phyloP scores from a whole-genome alignment of 2,113 vertebrate species.

The Saccopteryx bilineata region DNA sequence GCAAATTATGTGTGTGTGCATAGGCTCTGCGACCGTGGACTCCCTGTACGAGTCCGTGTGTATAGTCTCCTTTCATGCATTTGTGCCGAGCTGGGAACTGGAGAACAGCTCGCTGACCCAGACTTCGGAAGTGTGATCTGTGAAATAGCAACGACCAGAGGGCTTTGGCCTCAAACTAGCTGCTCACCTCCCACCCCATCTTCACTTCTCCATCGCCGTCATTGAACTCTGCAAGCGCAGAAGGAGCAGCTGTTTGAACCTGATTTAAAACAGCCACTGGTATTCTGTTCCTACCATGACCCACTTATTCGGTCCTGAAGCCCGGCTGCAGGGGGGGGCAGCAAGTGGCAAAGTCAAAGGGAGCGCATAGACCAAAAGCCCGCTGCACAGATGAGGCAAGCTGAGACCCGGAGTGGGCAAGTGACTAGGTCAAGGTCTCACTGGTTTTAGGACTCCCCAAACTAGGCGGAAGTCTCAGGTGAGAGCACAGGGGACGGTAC shows the following conservation, averaged over 20 bases:
- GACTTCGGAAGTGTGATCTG: not conserved
- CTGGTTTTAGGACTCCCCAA: not conserved
- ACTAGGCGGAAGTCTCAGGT: not conserved
- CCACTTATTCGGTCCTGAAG: not conserved
- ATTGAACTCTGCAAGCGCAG: not conserved
- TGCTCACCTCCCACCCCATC: not conserved
- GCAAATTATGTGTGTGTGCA: not conserved
- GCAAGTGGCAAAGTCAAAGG: not conserved
- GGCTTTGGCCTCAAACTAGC: not conserved
- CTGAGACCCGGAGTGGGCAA: not conserved
- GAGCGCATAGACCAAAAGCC: not conserved
- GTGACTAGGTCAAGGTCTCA: not conserved
- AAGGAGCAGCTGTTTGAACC: not conserved
- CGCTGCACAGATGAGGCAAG: not conserved
- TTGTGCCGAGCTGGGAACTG: not conserved
- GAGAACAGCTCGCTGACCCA: rapidly evolving
- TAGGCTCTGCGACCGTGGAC: not conserved
- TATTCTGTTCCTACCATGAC: not conserved
- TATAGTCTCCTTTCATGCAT: rapidly evolving
- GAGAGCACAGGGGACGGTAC: rapidly evolving
- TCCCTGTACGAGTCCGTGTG: not conserved
- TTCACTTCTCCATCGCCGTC: rapidly evolving
- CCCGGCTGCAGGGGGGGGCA: not conserved
- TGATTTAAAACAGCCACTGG: not conserved
- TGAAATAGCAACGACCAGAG: not conserved